Evolutionary conservation across 2,888 invertebrate genomes (phyloP).

Genomic region (Lumbricus terrestris): DNA sequence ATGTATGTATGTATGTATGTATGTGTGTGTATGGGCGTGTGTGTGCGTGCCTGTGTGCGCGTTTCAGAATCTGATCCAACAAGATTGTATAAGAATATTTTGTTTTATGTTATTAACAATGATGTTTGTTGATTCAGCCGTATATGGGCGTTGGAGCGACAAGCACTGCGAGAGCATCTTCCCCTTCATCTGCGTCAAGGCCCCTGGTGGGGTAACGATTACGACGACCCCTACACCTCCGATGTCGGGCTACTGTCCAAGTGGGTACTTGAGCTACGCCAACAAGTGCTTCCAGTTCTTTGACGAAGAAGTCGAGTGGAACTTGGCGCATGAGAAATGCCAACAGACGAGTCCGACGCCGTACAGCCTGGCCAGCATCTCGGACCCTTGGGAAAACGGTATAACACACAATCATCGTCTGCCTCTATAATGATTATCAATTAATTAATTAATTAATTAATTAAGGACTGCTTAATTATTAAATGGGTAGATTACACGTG

Average conservation of each 20-base stretch:
- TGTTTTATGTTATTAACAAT: neutral
- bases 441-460: too few relatives aligned
- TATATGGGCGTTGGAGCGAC: conserved; percentile 43
- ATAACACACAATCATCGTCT: conserved; percentile 20
- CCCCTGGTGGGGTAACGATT: conserved; percentile 30
- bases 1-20: too few relatives aligned
- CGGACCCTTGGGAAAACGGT: conserved; percentile 43
- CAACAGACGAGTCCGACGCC: conserved; percentile 27
- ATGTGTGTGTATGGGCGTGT: too few relatives aligned
- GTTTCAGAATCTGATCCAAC: too few relatives aligned
- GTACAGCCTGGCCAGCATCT: conserved; percentile 43
- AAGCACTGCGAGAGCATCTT: conserved; percentile 41
- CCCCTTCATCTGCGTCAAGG: conserved; percentile 46
- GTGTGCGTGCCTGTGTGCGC: too few relatives aligned
- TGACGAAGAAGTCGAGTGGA: conserved; percentile 41
- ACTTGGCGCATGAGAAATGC: conserved; percentile 40
- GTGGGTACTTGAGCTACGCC: conserved; percentile 41
- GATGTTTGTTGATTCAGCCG: neutral
- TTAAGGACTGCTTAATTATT: too few relatives aligned
- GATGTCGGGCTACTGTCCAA: conserved; percentile 43
- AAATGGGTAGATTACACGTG: too few relatives aligned
- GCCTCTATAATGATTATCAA: too few relatives aligned
- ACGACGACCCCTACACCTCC: conserved; percentile 32
- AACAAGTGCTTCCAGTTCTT: conserved; percentile 45
- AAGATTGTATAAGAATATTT: too few relatives aligned